Percentiles rank a stretch among this genome's conserved stretches.
Evolutionary conservation across 2,797 vertebrate genomes (phyloP).

Genomic region (Natrix natrix): DNA sequence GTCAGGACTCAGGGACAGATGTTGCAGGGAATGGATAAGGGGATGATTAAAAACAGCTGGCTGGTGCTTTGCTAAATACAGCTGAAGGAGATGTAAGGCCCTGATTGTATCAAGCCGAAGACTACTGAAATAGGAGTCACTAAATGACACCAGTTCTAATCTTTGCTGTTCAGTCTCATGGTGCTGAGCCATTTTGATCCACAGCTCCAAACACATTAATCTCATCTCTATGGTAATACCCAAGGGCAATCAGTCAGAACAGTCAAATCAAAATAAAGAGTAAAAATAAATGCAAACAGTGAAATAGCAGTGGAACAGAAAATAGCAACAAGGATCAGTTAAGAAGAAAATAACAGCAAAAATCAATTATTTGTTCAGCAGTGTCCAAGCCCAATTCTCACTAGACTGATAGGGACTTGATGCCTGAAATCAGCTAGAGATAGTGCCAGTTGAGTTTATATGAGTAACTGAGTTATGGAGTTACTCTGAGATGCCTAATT

Average conservation of each 20-base stretch:
- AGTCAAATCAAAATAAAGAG: not conserved
- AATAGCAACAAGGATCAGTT: not conserved
- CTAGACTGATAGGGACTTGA: not conserved
- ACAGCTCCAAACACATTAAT: not conserved
- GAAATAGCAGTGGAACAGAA: not conserved
- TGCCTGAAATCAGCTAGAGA: not conserved
- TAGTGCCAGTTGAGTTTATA: not conserved
- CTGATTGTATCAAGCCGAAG: not conserved
- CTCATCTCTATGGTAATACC: not conserved
- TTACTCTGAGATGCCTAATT: not conserved
- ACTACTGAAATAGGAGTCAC: not conserved
- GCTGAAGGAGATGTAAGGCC: not conserved
- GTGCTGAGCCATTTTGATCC: not conserved
- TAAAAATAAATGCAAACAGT: not conserved
- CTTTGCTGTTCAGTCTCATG: too few species aligned
- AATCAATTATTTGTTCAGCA: not conserved
- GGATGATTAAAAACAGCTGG: not conserved
- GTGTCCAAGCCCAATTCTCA: not conserved
- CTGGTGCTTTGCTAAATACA: not conserved
- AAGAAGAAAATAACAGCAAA: not conserved
- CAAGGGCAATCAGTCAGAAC: not conserved
- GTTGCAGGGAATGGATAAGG: not conserved
- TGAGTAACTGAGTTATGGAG: not conserved
- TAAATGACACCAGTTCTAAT: not conserved
- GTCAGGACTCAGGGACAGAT: not conserved